Conservation (phyloP, 2,888 invertebrate genomes). For the Tanypteryx hageni region DNA sequence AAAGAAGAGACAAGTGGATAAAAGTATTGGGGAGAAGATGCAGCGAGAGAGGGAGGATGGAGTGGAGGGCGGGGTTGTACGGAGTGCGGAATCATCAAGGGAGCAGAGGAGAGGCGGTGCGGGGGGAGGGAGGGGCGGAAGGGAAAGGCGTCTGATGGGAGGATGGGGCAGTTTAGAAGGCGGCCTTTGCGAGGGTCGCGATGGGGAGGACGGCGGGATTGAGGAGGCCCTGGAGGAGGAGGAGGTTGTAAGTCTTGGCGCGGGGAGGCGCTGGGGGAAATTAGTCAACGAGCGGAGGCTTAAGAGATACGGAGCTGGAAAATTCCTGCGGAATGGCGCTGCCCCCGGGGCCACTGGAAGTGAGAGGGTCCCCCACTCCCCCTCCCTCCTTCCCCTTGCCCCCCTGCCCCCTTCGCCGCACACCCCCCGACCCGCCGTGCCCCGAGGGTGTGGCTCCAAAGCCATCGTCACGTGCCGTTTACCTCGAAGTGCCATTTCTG, state of each 20-base stretch:
- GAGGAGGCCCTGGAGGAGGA: slow-evolving; percentile 60
- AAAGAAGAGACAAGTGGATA: no score
- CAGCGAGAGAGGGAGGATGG: neutral
- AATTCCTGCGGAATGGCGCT: slow-evolving; percentile 62
- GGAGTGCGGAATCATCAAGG: slow-evolving; percentile 41
- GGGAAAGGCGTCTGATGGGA: neutral
- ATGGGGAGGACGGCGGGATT: slow-evolving; percentile 16
- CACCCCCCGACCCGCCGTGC: neutral
- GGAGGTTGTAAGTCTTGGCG: slow-evolving; percentile 54
- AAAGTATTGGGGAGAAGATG: neutral
- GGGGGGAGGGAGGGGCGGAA: neutral
- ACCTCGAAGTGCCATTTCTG: slow-evolving; percentile 42
- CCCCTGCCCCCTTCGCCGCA: neutral
- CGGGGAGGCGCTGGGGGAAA: slow-evolving; percentile 53
- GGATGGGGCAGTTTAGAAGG: no score
- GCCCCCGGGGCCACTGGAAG: slow-evolving; percentile 56
- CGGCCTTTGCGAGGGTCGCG: neutral
- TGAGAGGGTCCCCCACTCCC: no score
- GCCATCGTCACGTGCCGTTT: slow-evolving; percentile 58
- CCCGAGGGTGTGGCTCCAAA: slow-evolving; percentile 56
- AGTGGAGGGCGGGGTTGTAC: neutral
- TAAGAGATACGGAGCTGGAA: slow-evolving; percentile 60
- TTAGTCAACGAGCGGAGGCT: slow-evolving; percentile 63
- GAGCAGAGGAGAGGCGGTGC: neutral
- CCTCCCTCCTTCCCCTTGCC: neutral